Evolutionary conservation across 2,113 vertebrate species (phyloP).

Genomic region (Sceloporus tristichus): DNA sequence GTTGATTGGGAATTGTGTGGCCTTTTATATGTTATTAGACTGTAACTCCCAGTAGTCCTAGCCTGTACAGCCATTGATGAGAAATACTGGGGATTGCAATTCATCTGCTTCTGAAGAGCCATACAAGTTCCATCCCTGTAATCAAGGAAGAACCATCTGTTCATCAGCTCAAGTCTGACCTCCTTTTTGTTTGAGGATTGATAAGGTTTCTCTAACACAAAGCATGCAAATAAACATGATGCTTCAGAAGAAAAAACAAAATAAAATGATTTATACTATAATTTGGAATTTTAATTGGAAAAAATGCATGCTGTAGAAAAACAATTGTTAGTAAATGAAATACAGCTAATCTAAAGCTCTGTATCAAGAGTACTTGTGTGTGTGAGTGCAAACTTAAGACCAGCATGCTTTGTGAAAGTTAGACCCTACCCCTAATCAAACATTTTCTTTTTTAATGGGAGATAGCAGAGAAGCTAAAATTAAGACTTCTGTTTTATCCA

Average conservation of each 20-base stretch:
- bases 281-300: background rate
- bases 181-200: conserved; percentile 66
- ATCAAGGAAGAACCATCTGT: conserved; percentile 17
- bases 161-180: conserved; percentile 67
- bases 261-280: background rate
- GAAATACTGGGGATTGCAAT: no score
- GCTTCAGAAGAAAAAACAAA: background rate
- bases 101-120: no score
- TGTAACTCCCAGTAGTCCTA: no score
- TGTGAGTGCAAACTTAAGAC: background rate
- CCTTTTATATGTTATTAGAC: no score
- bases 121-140: no score
- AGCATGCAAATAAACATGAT: conserved; percentile 30
- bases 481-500: background rate
- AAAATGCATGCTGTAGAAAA: background rate
- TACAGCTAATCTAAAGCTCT: background rate
- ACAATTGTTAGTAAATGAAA: background rate
- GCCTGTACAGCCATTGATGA: no score
- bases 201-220: conserved; percentile 61
- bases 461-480: background rate
- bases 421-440: background rate
- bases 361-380: no score
- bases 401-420: background rate
- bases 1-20: no score
- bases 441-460: background rate